Conservation (phyloP, 2,888 invertebrate species). For the Sminthurides aquaticus region DNA sequence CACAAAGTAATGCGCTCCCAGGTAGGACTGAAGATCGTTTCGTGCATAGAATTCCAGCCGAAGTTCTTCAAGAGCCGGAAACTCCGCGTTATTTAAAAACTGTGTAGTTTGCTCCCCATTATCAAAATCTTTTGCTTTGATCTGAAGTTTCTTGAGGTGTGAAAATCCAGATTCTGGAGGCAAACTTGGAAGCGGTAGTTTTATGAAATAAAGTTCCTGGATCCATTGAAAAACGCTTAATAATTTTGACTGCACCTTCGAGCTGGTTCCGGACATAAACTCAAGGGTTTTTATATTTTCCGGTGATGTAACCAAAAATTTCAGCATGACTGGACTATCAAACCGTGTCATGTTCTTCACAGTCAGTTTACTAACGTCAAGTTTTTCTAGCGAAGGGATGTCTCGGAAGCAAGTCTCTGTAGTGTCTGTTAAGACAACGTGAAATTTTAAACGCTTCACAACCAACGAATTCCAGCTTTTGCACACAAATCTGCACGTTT, state of each 20-base stretch:
- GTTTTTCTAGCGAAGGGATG: constrained; percentile 1
- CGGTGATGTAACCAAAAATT: constrained; percentile 10
- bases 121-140: background rate
- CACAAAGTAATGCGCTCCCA: constrained; percentile 18
- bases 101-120: background rate
- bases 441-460: constrained; percentile 6
- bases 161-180: background rate
- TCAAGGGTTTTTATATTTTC: constrained; percentile 5
- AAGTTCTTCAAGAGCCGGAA: constrained; percentile 27
- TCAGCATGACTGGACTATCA: constrained; percentile 3
- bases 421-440: constrained; percentile 10
- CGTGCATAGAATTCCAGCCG: constrained; percentile 28
- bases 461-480: constrained; percentile 11
- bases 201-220: constrained; percentile 3
- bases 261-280: constrained; percentile 1
- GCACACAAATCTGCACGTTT: constrained; percentile 6
- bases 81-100: constrained; percentile 16
- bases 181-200: background rate
- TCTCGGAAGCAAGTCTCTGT: constrained; percentile 2
- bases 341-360: constrained; percentile 7
- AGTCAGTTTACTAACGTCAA: background rate
- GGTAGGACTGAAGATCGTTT: constrained; percentile 9
- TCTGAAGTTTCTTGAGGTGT: constrained; percentile 3
- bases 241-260: background rate
- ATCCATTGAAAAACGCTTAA: constrained; percentile 5